Conservation (phyloP, 2,113 vertebrate genomes). For the Hypocryptadius cinnamomeus region DNA sequence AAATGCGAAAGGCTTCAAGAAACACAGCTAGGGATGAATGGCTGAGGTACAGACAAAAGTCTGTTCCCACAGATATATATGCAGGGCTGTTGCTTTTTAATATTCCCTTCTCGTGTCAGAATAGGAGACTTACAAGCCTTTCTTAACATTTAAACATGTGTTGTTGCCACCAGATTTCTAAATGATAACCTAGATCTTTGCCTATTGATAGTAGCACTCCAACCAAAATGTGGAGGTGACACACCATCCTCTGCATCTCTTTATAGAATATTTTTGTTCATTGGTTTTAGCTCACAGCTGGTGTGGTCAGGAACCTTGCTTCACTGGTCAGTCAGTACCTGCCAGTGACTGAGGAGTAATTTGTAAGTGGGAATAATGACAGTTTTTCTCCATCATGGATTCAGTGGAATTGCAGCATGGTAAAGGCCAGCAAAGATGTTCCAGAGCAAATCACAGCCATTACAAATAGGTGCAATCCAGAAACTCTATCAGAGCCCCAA, state of each 20-base stretch:
- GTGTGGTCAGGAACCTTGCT: neutral
- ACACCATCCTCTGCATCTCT: neutral
- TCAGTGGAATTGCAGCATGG: neutral
- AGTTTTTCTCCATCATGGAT: neutral
- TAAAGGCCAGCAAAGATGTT: neutral
- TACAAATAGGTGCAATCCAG: accelerated
- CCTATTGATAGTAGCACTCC: neutral
- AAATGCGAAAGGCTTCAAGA: neutral
- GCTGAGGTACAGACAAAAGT: neutral
- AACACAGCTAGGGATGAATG: neutral
- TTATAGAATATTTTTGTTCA: neutral
- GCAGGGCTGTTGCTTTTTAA: neutral
- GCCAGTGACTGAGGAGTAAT: neutral
- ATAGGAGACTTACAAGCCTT: neutral
- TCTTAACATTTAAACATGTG: neutral
- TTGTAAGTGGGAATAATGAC: neutral
- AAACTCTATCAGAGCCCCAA: neutral
- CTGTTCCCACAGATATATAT: neutral
- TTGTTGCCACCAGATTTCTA: neutral
- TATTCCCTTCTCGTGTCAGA: neutral
- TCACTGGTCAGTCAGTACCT: neutral
- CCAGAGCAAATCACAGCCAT: neutral
- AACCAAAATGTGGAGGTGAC: neutral
- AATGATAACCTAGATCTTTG: neutral
- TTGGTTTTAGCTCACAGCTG: neutral